These are phyloP conservation scores for Monodelphis domestica DNA, from an alignment of 2,797 vertebrate genomes.

Conservation along the genomic window DNA sequence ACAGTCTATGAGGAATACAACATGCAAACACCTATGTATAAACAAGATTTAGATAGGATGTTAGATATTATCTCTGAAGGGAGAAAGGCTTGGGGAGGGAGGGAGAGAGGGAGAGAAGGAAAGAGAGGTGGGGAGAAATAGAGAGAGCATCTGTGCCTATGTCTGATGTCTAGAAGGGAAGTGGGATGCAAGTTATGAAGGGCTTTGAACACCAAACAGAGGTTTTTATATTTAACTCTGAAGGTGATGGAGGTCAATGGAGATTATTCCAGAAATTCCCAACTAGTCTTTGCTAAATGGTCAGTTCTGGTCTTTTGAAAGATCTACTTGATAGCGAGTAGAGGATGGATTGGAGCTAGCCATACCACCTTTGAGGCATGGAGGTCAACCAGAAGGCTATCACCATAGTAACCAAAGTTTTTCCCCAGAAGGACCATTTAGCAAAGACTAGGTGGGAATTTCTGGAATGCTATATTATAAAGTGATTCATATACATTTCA, in stretches of 20 bases:
- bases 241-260: background rate
- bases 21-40: background rate
- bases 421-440: background rate
- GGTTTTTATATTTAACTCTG: background rate
- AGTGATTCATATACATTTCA: slow-evolving; percentile 43
- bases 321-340: background rate
- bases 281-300: no score
- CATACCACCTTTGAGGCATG: background rate
- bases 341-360: background rate
- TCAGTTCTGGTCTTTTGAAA: background rate
- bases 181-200: background rate
- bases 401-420: background rate
- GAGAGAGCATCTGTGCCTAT: no score
- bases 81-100: background rate
- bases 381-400: background rate
- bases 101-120: background rate
- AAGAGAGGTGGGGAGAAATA: no score
- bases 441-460: slow-evolving; percentile 30
- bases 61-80: background rate
- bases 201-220: background rate
- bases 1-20: background rate
- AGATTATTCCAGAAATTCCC: no score
- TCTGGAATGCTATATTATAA: slow-evolving; percentile 33
- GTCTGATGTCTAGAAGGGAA: no score
- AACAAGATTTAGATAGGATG: background rate